Base-by-base conservation (phyloP, 2,888 invertebrate genomes). In the Anorthoa munda region DNA sequence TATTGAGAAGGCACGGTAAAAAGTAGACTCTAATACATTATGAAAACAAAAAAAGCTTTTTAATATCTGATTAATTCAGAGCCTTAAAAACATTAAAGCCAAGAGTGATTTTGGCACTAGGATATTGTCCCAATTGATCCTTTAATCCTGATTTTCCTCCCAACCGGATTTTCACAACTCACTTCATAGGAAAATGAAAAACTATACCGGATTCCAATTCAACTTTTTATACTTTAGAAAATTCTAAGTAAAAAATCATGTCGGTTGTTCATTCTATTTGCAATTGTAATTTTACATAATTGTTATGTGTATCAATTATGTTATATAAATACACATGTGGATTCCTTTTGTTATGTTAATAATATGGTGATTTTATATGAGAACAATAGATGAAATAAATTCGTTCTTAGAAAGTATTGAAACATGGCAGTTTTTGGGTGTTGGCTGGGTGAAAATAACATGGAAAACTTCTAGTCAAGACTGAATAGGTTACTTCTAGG, bases 231-330 rank as follows among this genome's bases (percentile, higher is more conserved):
- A 69, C 55, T 69, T 46, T 56, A 56, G 46, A 50, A 56, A 66
- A 66, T 66, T 69, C 18, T 18, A 55, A 61, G 13, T 50, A 55
- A 18, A 76, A 51, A 17, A 21, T 45, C 9, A 48, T 4, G 17
- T 11, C n/a, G 11, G 9, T 51, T 1, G 15, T 50, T 50, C 46
- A 46, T 59, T 68, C 26, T 23, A 75, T 66, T 75, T 58, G 50
- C 55, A 74, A 31, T 79, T 80, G 0, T 53, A 67, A 67, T 79
- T 79, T 65, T 50, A 78, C 15, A 53, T 67, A 50, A 56, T 74
- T 78, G 64, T 75, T 61, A 58, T 53, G 51, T 80, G 17, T 48
- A 46, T 15, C 21, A 39, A 46, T 23, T 56, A 48, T 13, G 53
- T 69, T 26, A 66, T 66, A 21, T 66, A 65, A 45, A 68, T 18